phyloP scores from a whole-genome alignment of 2,888 invertebrate species.

The Parochlus steinenii region DNA sequence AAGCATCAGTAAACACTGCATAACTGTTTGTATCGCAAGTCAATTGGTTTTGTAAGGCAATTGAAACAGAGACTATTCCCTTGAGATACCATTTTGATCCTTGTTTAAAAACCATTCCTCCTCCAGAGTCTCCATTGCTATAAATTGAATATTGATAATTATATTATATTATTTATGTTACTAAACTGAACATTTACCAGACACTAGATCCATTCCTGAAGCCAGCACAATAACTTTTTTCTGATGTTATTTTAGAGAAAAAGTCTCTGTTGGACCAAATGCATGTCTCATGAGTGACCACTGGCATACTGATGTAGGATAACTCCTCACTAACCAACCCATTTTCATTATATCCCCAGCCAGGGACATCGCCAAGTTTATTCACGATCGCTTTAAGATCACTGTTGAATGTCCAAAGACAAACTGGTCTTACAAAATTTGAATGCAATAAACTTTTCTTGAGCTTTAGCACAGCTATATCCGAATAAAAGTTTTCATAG shows the following conservation, averaged over 20 bases:
- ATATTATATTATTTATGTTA: neutral
- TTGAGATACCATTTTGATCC: constrained; percentile 29
- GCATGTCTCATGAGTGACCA: constrained; percentile 41
- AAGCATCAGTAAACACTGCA: constrained; percentile 42
- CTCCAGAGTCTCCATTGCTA: constrained; percentile 2
- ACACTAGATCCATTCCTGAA: constrained; percentile 27
- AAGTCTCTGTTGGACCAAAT: constrained; percentile 42
- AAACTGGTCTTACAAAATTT: constrained; percentile 9
- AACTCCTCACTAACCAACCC: constrained; percentile 24
- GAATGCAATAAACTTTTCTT: constrained; percentile 1
- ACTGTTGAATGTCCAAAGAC: constrained; percentile 15
- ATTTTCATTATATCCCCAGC: constrained; percentile 11
- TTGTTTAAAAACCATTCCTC: constrained; percentile 26
- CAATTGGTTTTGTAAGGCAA: constrained; percentile 38
- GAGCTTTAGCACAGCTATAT: constrained; percentile 7
- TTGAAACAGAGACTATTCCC: constrained; percentile 40
- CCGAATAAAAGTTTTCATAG: constrained; percentile 6
- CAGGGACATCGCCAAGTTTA: constrained; percentile 17
- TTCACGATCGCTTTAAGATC: constrained; percentile 19
- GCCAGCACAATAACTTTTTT: constrained; percentile 36
- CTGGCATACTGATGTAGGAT: constrained; percentile 40
- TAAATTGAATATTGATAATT: neutral
- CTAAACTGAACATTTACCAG: constrained; percentile 2
- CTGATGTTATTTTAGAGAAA: constrained; percentile 39
- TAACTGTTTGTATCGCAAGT: constrained; percentile 42